Base-by-base conservation (phyloP, 2,113 vertebrate genomes). In the Piaya cayana region DNA sequence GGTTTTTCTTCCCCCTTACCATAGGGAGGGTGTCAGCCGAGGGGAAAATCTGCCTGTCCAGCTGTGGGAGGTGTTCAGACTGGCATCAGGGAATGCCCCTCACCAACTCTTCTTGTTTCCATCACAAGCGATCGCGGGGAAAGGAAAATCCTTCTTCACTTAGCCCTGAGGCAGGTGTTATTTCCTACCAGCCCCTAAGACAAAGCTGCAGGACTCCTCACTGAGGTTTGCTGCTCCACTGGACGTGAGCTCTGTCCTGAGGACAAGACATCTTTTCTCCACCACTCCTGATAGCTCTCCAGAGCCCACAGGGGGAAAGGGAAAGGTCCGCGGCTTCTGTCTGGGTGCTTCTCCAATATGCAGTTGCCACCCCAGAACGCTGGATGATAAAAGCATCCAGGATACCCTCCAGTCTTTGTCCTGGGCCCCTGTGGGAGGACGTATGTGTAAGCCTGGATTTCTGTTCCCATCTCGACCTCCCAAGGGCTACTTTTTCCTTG, bases 1-100 rank as follows among this genome's bases (percentile, higher is more conserved):
- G 71, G 11, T 50, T 92, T 94, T 94, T 52, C 39, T 92, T 96
- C 90, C 36, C 68, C 55, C 37, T 90, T 75, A 25, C 67, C 29
- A 10, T 9, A 49, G 34, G 11, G 14, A 37, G 11, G 56, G 93
- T 76, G 60, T 79, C 2, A 2, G 2, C 67, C 30, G 47, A 69
- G 68, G 76, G 59, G 47, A 42, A 71, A 86, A 93, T 27, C 36
- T 37, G 45, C 34, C 26, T 55, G 67, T 82, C 37, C 50, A 42
- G 58, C 50, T 79, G 27, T 49, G 34, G 77, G 60, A 85, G 49
- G 13, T 47, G 6, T 71, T 75, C 12, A 30, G 15, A 11, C 34
- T 76, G 58, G n/a, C 27, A 55, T 58, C 34, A 58, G 68, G 52
- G 76, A 72, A 67, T 62, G 69, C 12, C 20, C 8, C 27, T 45